phyloP scores from a whole-genome alignment of 30 jellyfish, hydroid and myxozoan species.

The Aurelia aurita region DNA sequence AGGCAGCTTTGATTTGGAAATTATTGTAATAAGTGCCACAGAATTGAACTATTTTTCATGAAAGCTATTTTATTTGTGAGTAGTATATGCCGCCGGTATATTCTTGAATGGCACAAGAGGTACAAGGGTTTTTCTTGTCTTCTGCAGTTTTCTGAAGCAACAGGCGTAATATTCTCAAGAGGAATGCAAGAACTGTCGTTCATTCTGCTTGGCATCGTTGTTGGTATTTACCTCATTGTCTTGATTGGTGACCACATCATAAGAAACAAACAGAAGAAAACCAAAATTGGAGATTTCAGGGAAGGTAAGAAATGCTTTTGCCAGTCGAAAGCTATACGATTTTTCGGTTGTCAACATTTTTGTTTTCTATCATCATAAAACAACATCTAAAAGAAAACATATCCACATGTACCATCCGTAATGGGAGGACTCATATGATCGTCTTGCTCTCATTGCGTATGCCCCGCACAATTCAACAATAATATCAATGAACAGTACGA shows the following conservation, averaged over 20 bases:
- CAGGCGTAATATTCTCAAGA: conserved; percentile 38
- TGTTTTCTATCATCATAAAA: too few relatives aligned
- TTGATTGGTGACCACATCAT: conserved; percentile 11
- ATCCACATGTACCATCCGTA: too few relatives aligned
- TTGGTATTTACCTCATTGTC: conserved; percentile 31
- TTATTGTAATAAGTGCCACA: not conserved
- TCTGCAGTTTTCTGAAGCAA: conserved; percentile 3
- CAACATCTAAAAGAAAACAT: too few relatives aligned
- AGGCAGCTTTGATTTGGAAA: too few relatives aligned
- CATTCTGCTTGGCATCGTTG: conserved; percentile 19
- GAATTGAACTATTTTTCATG: not conserved
- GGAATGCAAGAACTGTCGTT: conserved; percentile 31
- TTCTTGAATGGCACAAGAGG: conserved; percentile 8
- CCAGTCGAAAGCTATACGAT: not conserved
- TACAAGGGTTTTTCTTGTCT: too few relatives aligned
- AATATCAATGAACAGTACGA: too few relatives aligned
- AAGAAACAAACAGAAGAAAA: conserved; percentile 18
- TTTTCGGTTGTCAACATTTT: not conserved
- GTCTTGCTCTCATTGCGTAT: too few relatives aligned
- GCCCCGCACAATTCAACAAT: too few relatives aligned
- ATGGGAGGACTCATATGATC: too few relatives aligned
- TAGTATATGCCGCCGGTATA: not conserved
- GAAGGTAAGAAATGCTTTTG: conserved; percentile 12
- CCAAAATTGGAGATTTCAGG: conserved; percentile 60
- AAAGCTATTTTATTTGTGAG: too few relatives aligned